These are phyloP conservation scores for Cheilosia variabilis DNA, from an alignment of 2,888 invertebrate genomes.

Conservation along the genomic window DNA sequence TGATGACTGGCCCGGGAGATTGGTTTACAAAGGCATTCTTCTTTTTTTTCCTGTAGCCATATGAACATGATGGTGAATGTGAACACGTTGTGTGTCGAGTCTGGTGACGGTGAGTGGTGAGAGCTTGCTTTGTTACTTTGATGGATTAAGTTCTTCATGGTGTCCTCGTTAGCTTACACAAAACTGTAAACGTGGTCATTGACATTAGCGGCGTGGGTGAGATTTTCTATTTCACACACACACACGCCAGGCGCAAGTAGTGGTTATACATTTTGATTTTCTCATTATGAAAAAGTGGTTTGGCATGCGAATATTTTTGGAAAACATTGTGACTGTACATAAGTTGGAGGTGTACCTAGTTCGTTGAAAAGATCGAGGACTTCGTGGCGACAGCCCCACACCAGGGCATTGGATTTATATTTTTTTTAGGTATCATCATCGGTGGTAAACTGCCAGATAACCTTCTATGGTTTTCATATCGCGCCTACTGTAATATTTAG, in stretches of 20 bases:
- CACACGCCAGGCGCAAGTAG: too few species aligned
- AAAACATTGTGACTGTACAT: too few species aligned
- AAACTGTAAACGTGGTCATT: neutral
- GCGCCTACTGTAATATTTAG: too few species aligned
- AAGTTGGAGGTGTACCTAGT: too few species aligned
- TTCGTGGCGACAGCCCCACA: too few species aligned
- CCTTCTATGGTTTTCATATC: too few species aligned
- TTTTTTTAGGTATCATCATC: too few species aligned
- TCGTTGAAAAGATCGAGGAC: too few species aligned
- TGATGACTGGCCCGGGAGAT: constrained; percentile 11
- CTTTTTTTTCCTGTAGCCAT: neutral
- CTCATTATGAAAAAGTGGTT: neutral
- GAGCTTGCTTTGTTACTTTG: neutral
- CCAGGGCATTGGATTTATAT: too few species aligned
- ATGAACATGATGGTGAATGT: neutral
- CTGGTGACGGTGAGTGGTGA: too few species aligned
- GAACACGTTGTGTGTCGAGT: neutral
- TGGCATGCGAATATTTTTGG: neutral
- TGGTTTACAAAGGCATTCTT: neutral
- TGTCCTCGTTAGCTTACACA: neutral
- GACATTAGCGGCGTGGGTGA: neutral
- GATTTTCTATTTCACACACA: neutral
- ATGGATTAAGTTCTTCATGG: constrained; percentile 8
- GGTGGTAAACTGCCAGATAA: too few species aligned
- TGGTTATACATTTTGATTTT: too few species aligned